Conservation (phyloP, 2,888 invertebrate genomes). For the Lysandra coridon region DNA sequence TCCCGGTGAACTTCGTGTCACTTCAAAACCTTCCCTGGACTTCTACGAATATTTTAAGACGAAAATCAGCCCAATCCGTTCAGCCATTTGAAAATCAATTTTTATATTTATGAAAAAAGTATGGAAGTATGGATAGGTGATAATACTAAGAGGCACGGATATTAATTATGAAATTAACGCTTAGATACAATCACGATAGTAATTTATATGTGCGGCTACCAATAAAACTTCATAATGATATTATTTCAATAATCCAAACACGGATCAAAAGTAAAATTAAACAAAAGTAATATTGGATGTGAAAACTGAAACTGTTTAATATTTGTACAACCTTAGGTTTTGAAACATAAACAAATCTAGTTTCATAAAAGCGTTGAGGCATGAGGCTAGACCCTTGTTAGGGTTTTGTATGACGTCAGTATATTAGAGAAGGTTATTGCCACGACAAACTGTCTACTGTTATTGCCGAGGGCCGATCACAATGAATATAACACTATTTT, state of each 20-base stretch:
- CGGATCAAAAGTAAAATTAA: not conserved
- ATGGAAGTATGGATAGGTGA: too few relatives aligned
- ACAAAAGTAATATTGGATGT: not conserved
- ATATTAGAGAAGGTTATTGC: constrained; percentile 25
- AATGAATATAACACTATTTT: constrained; percentile 5
- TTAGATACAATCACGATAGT: too few relatives aligned
- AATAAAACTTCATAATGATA: not conserved
- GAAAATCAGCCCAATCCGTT: too few relatives aligned
- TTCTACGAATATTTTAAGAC: too few relatives aligned
- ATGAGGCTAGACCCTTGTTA: constrained; percentile 26
- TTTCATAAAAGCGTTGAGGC: constrained; percentile 16
- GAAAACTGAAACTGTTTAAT: not conserved
- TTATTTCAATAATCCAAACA: not conserved
- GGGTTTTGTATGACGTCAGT: constrained; percentile 23
- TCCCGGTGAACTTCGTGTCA: too few relatives aligned
- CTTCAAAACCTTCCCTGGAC: too few relatives aligned
- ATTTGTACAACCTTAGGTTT: not conserved
- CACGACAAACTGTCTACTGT: constrained; percentile 14
- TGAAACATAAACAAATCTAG: constrained; percentile 7
- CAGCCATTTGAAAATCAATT: too few relatives aligned
- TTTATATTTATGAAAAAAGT: too few relatives aligned
- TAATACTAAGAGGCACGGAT: too few relatives aligned
- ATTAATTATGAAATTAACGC: too few relatives aligned
- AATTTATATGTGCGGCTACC: too few relatives aligned
- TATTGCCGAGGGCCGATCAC: constrained; percentile 10